A percentile compares a stretch with the other conserved stretches of the same genome.
phyloP scores from a whole-genome alignment of 2,888 invertebrate genomes.

The Drosophila birchii region DNA sequence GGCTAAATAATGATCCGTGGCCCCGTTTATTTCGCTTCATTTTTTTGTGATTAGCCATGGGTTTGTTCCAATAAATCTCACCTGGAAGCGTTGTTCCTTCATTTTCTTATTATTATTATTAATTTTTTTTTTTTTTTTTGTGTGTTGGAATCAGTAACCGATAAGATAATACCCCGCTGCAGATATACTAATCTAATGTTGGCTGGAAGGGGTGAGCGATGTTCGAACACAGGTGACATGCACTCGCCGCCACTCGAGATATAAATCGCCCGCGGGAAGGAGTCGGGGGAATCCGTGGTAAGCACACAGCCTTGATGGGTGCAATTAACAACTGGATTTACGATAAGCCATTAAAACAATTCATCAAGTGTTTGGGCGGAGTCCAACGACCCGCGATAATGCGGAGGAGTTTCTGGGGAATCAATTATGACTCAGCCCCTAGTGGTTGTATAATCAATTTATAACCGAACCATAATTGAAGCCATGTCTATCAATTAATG shows the following conservation, averaged over 20 bases:
- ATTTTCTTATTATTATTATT: not conserved
- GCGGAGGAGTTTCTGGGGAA: not conserved
- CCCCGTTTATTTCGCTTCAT: constrained; percentile 13
- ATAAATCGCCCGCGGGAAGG: not conserved
- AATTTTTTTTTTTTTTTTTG: not conserved
- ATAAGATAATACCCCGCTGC: constrained; percentile 31
- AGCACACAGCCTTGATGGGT: constrained; percentile 30
- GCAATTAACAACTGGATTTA: constrained; percentile 46
- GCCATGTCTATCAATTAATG: not conserved
- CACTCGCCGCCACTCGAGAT: constrained; percentile 24
- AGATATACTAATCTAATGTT: constrained; percentile 7
- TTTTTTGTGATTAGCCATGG: constrained; percentile 13
- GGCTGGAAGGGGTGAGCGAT: not conserved
- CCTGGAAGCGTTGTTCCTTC: not conserved
- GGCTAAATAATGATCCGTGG: constrained; percentile 52
- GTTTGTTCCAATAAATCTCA: constrained; percentile 23
- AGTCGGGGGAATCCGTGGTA: constrained; percentile 7
- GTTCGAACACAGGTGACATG: constrained; percentile 38
- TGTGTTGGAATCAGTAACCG: constrained; percentile 8
- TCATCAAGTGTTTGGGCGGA: not conserved
- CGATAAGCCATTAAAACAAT: constrained; percentile 30
- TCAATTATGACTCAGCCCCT: constrained; percentile 13
- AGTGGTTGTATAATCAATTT: not conserved
- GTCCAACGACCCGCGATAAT: not conserved
- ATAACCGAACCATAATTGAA: not conserved